Base-by-base conservation (phyloP, 2,888 invertebrate genomes). In the Sericinus montela region DNA sequence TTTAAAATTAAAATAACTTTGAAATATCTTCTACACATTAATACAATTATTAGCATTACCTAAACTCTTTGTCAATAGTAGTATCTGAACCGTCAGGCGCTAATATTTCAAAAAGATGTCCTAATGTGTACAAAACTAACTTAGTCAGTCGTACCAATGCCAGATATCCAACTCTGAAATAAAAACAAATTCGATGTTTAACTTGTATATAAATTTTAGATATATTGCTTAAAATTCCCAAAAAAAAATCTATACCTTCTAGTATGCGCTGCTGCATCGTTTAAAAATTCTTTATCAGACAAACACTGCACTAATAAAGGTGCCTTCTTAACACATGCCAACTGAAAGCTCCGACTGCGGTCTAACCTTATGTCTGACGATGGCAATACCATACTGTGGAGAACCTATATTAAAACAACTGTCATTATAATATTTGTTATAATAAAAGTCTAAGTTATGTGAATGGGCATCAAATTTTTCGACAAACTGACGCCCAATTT, bases 381-480 rank as follows among this genome's bases (percentile, higher is more conserved):
- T 10, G 98, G 98, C 94, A 98, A 96, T 55, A 98, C 89, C 76
- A 98, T 91, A 54, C 97, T 94, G 79, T 98, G 97, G 53, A 97
- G 88, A 41, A 98, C 95, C 89, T 89, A 58, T 11, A 58, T 56
- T 19, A 42, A 23, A 48, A 41, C 55, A 46, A 42, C 19, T 7
- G 15, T 7, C 10, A 36, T 36, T 19, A n/a, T 36, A 16, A 36
- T 11, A 13, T 11, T 19, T 19, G 19, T 19, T 19, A n/a, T n/a
- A n/a, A n/a, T n/a, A n/a, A n/a, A n/a, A n/a, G n/a, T n/a, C n/a
- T n/a, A n/a, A n/a, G n/a, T n/a, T n/a, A n/a, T n/a, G n/a, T n/a
- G n/a, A n/a, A n/a, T n/a, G n/a, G n/a, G n/a, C n/a, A n/a, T n/a
- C n/a, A n/a, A n/a, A n/a, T n/a, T n/a, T n/a, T n/a, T n/a, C n/a